Evolutionary conservation across 2,888 invertebrate genomes (phyloP).

Genomic region (Lepidochrysops patricia): DNA sequence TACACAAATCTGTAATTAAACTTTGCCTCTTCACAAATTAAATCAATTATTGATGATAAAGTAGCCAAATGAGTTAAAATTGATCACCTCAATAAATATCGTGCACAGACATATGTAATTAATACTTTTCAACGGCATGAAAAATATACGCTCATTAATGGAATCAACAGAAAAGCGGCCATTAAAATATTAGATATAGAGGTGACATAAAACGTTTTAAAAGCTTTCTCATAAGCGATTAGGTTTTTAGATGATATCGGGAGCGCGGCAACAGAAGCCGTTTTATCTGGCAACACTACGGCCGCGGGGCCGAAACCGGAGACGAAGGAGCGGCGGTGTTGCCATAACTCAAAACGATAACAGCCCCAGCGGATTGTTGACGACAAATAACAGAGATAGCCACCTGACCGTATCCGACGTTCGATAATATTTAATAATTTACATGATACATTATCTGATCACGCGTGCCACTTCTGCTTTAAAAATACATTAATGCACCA

Average conservation of each 20-base stretch:
- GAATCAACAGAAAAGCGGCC: slow-evolving; percentile 9
- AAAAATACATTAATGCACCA: slow-evolving; percentile 36
- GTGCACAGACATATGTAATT: neutral
- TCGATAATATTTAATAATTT: slow-evolving; percentile 71
- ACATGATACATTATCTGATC: slow-evolving; percentile 67
- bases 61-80: slow-evolving; percentile 3
- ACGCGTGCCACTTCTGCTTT: slow-evolving; percentile 46
- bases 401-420: slow-evolving; percentile 63
- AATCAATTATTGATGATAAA: slow-evolving; percentile 1
- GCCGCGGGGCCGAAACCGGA: slow-evolving; percentile 42
- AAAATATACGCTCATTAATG: slow-evolving; percentile 5
- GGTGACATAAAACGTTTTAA: slow-evolving; percentile 16
- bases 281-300: slow-evolving; percentile 36
- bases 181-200: slow-evolving; percentile 14
- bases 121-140: slow-evolving; percentile 10
- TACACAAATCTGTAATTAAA: neutral
- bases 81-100: slow-evolving; percentile 3
- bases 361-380: slow-evolving; percentile 54
- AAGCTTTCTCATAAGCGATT: slow-evolving; percentile 21
- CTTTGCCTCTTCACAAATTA: neutral
- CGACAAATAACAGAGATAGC: slow-evolving; percentile 70
- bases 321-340: slow-evolving; percentile 33
- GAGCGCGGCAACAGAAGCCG: slow-evolving; percentile 32
- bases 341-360: slow-evolving; percentile 68
- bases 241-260: slow-evolving; percentile 28